Evolutionary conservation across 2,797 vertebrate genomes (phyloP), one percentile per base, ranked within the genome.

Genomic region (Enteromius thamalakanensis): DNA sequence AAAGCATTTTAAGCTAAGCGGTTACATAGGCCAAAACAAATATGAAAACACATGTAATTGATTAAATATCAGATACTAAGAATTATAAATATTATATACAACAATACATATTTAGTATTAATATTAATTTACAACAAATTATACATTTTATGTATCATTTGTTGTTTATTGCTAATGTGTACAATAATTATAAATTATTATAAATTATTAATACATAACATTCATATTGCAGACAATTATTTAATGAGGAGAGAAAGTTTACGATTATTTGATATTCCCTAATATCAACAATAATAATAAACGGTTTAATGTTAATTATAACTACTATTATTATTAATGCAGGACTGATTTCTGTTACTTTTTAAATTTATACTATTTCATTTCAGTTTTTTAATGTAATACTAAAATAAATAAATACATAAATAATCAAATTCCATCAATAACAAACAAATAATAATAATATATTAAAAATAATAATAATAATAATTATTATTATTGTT

Each of bases 91-190:
- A 62, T 7, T 62, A 15, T 6, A 62, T 14, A 29, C 26, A 29
- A 62, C 4, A 15, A 29, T 62, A 62, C 14, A 29, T 29, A 6
- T 62, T 7, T 29, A 15, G 5, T 62, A 62, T 62, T 62, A 62
- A 62, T 62, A 62, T 62, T 62, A 58, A 55, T 55, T 55, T 55
- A 55, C n/a, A 55, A n/a, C 53, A n/a, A 55, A 55, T 55, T n/a
- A 58, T 58, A 29, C 12, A 26, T 62, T 60, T 26, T 26, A 62
- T 62, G 26, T 15, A 62, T 29, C 15, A 29, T 3, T 32, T 7
- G 14, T 64, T 64, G 29, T 32, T 32, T 15, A 64, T 17, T 29
- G 14, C 12, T 26, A 29, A 26, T 62, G 12, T 29, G 1, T 62
- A 29, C 6, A 62, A 62, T 62, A 11, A 15, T 6, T 11, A 26